Evolutionary conservation across 2,888 invertebrate species (phyloP).

Genomic region (Hipparchia semele): DNA sequence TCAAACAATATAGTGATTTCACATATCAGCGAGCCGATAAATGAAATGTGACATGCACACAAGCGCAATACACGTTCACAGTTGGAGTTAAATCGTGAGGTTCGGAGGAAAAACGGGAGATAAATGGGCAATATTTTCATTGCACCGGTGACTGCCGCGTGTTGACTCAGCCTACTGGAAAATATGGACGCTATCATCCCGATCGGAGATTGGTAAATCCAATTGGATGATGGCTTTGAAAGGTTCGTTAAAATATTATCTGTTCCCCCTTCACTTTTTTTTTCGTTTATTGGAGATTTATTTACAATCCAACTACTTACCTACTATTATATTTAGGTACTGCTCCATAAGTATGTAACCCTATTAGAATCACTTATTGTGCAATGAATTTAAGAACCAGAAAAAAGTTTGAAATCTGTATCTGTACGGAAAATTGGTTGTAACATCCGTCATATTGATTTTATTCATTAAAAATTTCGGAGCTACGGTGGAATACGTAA

Average conservation of each 20-base stretch:
- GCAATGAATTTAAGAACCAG: too few species aligned
- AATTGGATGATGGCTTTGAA: constrained; percentile 54
- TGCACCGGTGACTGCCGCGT: constrained; percentile 70
- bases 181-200: constrained; percentile 56
- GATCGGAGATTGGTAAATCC: constrained; percentile 48
- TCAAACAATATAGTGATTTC: constrained; percentile 69
- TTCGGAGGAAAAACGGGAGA: constrained; percentile 66
- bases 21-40: constrained; percentile 65
- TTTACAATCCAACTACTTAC: background rate
- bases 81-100: constrained; percentile 55
- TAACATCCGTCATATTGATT: too few species aligned
- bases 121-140: constrained; percentile 77
- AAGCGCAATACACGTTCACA: constrained; percentile 51
- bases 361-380: too few species aligned
- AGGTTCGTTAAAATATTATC: constrained; percentile 34
- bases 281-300: background rate
- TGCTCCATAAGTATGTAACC: too few species aligned
- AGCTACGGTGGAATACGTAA: too few species aligned
- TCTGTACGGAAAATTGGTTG: too few species aligned
- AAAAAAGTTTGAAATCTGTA: too few species aligned
- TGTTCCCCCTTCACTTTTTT: background rate
- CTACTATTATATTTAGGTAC: background rate
- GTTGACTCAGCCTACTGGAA: constrained; percentile 72
- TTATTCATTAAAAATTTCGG: too few species aligned
- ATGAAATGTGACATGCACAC: constrained; percentile 71